These are phyloP conservation scores for Podilymbus podiceps DNA, from an alignment of 2,113 vertebrate genomes.

Conservation along the genomic window DNA sequence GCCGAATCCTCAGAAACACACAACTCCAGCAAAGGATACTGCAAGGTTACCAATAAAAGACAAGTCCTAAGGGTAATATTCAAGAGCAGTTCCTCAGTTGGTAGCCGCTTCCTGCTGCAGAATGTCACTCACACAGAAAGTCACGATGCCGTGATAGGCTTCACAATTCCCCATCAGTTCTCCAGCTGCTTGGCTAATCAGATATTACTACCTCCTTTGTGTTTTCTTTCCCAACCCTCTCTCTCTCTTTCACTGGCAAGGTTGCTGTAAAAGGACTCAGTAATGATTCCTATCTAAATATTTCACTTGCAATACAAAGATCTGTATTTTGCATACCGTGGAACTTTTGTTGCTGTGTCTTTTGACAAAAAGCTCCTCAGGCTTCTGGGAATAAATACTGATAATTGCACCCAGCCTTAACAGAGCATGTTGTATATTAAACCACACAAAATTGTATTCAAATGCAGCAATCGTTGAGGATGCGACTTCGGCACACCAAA, in stretches of 20 bases:
- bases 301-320: constrained; percentile 72
- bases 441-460: not conserved
- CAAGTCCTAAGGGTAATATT: constrained; percentile 38
- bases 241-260: constrained; percentile 58
- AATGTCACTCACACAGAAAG: constrained; percentile 54
- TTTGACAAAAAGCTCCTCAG: constrained; percentile 19
- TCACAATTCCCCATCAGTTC: constrained; percentile 68
- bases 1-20: not conserved
- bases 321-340: constrained; percentile 54
- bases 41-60: constrained; percentile 40
- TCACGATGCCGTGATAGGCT: constrained; percentile 63
- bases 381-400: constrained; percentile 54
- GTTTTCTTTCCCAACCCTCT: constrained; percentile 37
- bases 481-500: not conserved
- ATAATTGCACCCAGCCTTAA: constrained; percentile 9
- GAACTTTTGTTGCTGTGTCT: constrained; percentile 53
- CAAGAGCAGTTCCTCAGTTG: not conserved
- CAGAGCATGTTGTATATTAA: not conserved
- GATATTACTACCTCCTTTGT: constrained; percentile 72
- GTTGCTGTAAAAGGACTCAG: constrained; percentile 63
- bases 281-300: constrained; percentile 74
- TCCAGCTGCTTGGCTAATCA: constrained; percentile 74
- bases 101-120: not conserved
- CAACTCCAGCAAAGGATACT: not conserved
- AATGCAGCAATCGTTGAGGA: not conserved